phyloP scores from a whole-genome alignment of 1,140 invertebrate species.

The Pomacea maculata region DNA sequence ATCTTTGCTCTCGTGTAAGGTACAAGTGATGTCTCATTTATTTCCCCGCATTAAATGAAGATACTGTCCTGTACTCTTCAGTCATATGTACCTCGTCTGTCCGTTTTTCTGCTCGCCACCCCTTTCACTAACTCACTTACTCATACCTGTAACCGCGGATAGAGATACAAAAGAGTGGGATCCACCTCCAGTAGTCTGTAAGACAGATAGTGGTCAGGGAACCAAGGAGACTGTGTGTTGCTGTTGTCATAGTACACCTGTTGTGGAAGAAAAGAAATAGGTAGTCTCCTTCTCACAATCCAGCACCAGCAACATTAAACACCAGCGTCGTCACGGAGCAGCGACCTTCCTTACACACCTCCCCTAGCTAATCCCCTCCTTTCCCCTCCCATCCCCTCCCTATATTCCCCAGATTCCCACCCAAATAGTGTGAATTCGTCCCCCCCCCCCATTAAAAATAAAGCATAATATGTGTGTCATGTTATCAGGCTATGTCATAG shows the following conservation, averaged over 20 bases:
- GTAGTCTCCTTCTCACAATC: no score
- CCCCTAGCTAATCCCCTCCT: background rate
- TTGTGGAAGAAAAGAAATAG: no score
- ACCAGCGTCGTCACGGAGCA: background rate
- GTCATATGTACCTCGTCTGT: no score
- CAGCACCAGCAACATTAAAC: background rate
- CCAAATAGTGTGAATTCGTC: background rate
- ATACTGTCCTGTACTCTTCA: no score
- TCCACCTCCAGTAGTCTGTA: constrained; percentile 31
- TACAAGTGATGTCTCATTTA: no score
- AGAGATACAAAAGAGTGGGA: constrained; percentile 17
- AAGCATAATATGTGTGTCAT: no score
- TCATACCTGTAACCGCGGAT: constrained; percentile 28
- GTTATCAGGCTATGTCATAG: no score
- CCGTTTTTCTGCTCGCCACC: no score
- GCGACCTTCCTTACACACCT: background rate
- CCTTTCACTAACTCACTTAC: no score
- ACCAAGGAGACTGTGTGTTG: constrained; percentile 26
- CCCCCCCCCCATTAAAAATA: no score
- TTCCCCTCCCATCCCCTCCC: background rate
- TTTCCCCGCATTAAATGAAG: no score
- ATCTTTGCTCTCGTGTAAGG: no score
- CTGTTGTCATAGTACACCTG: constrained; percentile 22
- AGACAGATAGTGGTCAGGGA: constrained; percentile 34
- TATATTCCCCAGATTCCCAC: background rate